Conservation (phyloP, 1,140 invertebrate genomes). For the Glossosoma conforme region DNA sequence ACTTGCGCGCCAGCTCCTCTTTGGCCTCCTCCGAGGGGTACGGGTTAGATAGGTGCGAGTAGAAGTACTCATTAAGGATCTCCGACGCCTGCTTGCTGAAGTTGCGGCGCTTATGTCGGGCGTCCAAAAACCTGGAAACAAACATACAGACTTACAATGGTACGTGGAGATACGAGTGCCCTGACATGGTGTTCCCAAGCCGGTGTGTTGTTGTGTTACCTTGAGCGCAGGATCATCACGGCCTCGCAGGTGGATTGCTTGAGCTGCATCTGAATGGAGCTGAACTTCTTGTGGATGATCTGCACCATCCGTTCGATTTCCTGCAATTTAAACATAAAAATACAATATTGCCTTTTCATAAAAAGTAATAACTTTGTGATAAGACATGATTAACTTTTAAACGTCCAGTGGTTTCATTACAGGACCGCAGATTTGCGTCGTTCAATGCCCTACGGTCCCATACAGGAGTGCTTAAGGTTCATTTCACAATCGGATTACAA, state of each 20-base stretch:
- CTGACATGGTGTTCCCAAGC: not conserved
- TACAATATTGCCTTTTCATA: not conserved
- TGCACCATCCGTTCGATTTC: slow-evolving; percentile 99
- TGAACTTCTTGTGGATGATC: slow-evolving; percentile 99
- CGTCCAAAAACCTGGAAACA: slow-evolving; percentile 83
- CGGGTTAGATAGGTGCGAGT: slow-evolving; percentile 98
- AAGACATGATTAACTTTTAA: no score
- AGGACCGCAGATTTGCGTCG: no score
- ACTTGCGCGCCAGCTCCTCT: slow-evolving; percentile 98
- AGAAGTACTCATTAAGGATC: slow-evolving; percentile 99
- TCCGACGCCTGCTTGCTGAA: slow-evolving; percentile 99
- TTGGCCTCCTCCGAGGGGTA: slow-evolving; percentile 99
- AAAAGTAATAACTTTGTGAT: no score
- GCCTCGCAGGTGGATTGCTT: slow-evolving; percentile 99
- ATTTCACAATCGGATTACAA: no score
- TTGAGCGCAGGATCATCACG: slow-evolving; percentile 96
- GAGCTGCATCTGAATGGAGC: slow-evolving; percentile 98
- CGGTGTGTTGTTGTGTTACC: slow-evolving; percentile 32
- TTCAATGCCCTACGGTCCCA: no score
- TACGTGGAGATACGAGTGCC: not conserved
- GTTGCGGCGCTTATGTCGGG: slow-evolving; percentile 96
- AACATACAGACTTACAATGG: not conserved
- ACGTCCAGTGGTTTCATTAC: no score
- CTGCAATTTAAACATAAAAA: slow-evolving; percentile 54
- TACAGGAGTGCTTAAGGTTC: no score